Base-by-base conservation (phyloP, 1,140 invertebrate species). In the Heliconius hermathena region DNA sequence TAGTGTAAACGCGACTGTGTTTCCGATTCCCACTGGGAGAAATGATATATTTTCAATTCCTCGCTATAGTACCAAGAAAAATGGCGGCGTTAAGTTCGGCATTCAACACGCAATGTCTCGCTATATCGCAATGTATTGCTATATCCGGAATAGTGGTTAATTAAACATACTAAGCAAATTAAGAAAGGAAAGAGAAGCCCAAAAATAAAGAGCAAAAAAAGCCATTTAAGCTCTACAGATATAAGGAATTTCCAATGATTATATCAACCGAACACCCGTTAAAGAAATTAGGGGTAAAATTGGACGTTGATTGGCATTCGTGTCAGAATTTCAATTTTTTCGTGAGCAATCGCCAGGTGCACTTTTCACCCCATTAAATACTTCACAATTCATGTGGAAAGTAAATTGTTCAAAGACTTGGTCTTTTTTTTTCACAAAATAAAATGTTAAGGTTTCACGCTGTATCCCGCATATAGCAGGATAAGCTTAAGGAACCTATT, bases 241-340 rank as follows among this genome's bases (percentile, higher is more conserved):
- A 66, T 16, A 66, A 26, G 26, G 26, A 29, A 16, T 66, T 66
- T 0, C 2, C 22, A 66, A n/a, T 8, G 8, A 16, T 66, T 22
- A 29, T 29, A 22, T 66, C 26, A 66, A 66, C 60, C 29, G 60
- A 26, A 13, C 60, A 9, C 60, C 26, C 60, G 60, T 29, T 66
- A 29, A 66, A 66, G 60, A 66, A 26, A 66, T 66, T 66, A 66
- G 22, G 2, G 60, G 26, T 26, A 29, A 66, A 66, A 66, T 66
- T 66, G 60, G 26, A 66, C 60, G 26, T 29, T 66, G 60, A 66
- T 66, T 66, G 60, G 26, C 13, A 16, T 66, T 29, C 60, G 60
- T 66, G 60, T 29, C 60, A 66, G 60, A 66, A 18, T 66, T 66
- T 66, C 26, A 66, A 22, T 66, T 66, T 66, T 57, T 66, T 66